These are phyloP conservation scores for Tiaroga cobitis DNA, from an alignment of 2,797 vertebrate species.

Conservation along the genomic window DNA sequence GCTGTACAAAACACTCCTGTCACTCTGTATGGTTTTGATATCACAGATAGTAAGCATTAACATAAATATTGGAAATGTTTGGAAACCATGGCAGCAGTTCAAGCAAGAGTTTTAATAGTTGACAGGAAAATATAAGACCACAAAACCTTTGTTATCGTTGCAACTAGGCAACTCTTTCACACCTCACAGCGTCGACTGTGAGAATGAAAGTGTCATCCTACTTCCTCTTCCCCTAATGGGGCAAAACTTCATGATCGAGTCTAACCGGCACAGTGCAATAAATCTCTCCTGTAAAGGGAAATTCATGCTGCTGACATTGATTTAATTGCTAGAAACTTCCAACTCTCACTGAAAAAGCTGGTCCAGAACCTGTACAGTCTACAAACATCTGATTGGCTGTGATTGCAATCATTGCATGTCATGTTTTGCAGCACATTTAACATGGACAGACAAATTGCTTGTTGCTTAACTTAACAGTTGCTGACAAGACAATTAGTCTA, in stretches of 20 bases:
- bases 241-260: neutral
- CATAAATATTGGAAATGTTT: conserved; percentile 12
- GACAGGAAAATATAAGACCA: conserved; percentile 27
- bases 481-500: neutral
- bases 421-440: neutral
- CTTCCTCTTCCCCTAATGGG: neutral
- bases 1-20: neutral
- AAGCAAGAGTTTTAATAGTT: neutral
- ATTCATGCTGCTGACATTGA: neutral
- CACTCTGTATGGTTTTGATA: neutral
- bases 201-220: conserved; percentile 9
- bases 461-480: neutral
- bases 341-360: neutral
- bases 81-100: conserved; percentile 6
- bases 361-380: neutral
- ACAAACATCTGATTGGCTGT: neutral
- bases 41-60: neutral
- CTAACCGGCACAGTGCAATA: neutral
- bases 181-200: neutral
- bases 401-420: neutral
- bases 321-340: neutral
- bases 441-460: neutral
- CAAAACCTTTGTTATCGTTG: neutral
- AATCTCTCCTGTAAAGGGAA: neutral
- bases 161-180: conserved; percentile 33